Evolutionary conservation across 2,797 vertebrate genomes (phyloP).

Genomic region (Rhynchonycteris naso): DNA sequence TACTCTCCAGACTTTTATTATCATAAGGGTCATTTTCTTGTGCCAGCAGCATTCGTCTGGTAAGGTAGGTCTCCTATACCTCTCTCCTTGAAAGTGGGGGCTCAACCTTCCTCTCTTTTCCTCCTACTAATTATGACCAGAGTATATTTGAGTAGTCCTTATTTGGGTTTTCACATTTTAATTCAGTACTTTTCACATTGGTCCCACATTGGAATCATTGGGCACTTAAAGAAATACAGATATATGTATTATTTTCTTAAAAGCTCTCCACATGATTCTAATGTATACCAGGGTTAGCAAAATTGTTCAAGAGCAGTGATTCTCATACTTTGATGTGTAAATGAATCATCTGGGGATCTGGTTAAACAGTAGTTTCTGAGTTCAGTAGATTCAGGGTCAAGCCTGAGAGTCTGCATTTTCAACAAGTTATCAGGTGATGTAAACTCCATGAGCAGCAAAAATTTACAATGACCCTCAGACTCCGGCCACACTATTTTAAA

Average conservation of each 20-base stretch:
- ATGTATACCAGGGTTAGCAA: background rate
- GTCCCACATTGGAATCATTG: background rate
- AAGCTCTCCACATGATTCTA: background rate
- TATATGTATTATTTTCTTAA: background rate
- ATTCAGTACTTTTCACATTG: background rate
- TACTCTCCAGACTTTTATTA: background rate
- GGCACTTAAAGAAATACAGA: background rate
- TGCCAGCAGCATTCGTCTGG: background rate
- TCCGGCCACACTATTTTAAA: background rate
- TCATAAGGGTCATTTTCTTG: background rate
- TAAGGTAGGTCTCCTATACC: background rate
- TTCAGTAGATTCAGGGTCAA: background rate
- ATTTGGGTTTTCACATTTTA: background rate
- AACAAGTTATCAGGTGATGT: background rate
- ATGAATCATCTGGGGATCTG: background rate
- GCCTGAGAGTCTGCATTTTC: background rate
- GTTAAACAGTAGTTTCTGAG: conserved; percentile 30
- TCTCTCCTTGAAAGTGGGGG: background rate
- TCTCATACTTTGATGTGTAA: background rate
- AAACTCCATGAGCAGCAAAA: background rate
- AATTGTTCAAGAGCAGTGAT: conserved; percentile 32
- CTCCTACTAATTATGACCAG: background rate
- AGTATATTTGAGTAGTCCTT: background rate
- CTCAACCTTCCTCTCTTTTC: background rate
- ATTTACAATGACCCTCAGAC: background rate